These are phyloP conservation scores for Hirundo rustica DNA, from an alignment of 2,797 vertebrate species.

Conservation along the genomic window DNA sequence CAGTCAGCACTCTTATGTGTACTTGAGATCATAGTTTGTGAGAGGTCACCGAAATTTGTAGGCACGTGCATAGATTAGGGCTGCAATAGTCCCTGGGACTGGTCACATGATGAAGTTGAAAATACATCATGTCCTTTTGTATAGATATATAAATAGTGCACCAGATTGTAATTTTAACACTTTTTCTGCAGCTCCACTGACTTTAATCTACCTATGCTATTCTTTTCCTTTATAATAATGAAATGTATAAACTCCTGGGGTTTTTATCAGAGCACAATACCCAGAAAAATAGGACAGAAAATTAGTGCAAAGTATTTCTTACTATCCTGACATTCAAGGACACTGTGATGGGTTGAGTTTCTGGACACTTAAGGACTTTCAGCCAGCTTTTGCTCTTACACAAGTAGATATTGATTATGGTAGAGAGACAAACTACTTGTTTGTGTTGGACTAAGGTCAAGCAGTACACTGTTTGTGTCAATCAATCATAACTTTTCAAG, in stretches of 20 bases:
- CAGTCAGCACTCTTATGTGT: neutral
- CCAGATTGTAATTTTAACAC: neutral
- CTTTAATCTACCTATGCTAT: constrained; percentile 19
- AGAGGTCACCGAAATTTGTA: neutral
- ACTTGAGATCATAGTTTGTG: neutral
- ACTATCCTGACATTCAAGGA: constrained; percentile 1
- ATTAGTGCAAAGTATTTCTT: constrained; percentile 16
- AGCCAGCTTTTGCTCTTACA: neutral
- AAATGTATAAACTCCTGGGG: constrained; percentile 16
- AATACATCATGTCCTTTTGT: neutral
- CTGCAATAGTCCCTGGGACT: neutral
- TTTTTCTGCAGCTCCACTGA: neutral
- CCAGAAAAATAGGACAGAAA: constrained; percentile 46
- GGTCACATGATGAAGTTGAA: neutral
- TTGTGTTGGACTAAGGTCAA: neutral
- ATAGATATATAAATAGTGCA: neutral
- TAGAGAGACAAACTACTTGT: neutral
- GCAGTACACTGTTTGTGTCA: neutral
- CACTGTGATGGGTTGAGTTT: neutral
- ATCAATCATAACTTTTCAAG: neutral
- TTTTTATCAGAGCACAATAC: constrained; percentile 1
- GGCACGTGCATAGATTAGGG: neutral
- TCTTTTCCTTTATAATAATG: constrained; percentile 34
- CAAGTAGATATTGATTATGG: neutral
- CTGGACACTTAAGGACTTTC: neutral